These are phyloP conservation scores for Pao palembangensis DNA, from an alignment of 2,113 vertebrate genomes.

Conservation along the genomic window DNA sequence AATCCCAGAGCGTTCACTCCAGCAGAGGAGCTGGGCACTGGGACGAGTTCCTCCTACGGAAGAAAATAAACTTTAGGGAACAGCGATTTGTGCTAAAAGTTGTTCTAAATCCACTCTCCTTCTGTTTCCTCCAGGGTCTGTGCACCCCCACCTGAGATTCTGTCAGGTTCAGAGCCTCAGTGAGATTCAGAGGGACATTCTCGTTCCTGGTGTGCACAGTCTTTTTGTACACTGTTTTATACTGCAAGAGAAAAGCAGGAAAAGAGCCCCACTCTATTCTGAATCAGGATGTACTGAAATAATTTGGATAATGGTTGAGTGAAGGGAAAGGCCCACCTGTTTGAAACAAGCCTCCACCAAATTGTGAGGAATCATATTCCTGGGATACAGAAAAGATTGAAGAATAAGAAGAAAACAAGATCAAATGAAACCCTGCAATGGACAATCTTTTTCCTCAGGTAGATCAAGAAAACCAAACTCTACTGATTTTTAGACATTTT, in stretches of 20 bases:
- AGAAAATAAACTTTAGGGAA: neutral
- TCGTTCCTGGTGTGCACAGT: conserved; percentile 79
- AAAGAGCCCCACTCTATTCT: neutral
- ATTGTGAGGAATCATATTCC: conserved; percentile 98
- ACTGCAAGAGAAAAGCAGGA: conserved; percentile 71
- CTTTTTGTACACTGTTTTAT: conserved; percentile 88
- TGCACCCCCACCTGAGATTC: conserved; percentile 53
- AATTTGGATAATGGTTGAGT: neutral
- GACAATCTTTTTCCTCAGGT: no score
- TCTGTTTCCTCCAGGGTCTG: neutral
- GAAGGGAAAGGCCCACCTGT: conserved; percentile 80
- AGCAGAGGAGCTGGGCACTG: conserved; percentile 82
- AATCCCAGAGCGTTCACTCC: conserved; percentile 93
- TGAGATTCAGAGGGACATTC: conserved; percentile 62
- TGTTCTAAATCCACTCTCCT: neutral
- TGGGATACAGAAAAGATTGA: conserved; percentile 55
- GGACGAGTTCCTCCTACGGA: conserved; percentile 80
- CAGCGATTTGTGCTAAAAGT: neutral
- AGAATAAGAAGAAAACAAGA: neutral
- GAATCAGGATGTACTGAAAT: neutral
- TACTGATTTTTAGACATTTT: no score
- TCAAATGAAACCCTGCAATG: neutral
- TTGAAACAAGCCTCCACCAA: conserved; percentile 96
- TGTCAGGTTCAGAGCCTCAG: conserved; percentile 54
- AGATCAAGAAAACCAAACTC: no score